Conservation (phyloP, 2,888 invertebrate species). For the Drepanosiphum platanoidis region DNA sequence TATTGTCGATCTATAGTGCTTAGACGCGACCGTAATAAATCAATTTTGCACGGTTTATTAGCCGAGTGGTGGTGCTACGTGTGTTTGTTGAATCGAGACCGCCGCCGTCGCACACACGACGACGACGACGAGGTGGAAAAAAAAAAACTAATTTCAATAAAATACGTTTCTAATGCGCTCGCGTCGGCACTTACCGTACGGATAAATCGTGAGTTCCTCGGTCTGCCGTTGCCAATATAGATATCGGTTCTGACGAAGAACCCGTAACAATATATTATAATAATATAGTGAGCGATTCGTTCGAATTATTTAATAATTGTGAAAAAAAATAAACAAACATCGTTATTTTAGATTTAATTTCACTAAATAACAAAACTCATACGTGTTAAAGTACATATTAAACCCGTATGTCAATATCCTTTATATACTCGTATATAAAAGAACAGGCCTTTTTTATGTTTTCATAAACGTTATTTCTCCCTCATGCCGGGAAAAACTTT, state of each 20-base stretch:
- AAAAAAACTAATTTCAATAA: constrained; percentile 60
- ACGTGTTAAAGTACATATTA: constrained; percentile 14
- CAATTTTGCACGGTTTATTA: constrained; percentile 61
- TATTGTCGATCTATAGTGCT: constrained; percentile 41
- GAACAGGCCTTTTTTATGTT: too few relatives aligned
- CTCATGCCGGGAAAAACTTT: too few relatives aligned
- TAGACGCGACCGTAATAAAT: constrained; percentile 53
- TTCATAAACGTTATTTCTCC: too few relatives aligned
- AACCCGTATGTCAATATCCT: neutral
- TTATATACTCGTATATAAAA: too few relatives aligned
- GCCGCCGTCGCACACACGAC: neutral
- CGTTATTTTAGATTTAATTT: too few relatives aligned
- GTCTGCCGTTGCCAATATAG: too few relatives aligned
- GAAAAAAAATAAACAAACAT: too few relatives aligned
- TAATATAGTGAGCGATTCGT: too few relatives aligned
- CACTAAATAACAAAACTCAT: too few relatives aligned
- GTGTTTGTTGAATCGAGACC: constrained; percentile 37
- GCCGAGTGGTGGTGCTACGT: constrained; percentile 3
- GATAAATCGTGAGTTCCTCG: neutral
- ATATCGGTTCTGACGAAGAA: too few relatives aligned
- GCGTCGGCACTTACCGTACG: constrained; percentile 25
- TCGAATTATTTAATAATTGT: too few relatives aligned
- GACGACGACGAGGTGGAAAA: neutral
- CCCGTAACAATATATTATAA: too few relatives aligned
- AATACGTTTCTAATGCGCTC: constrained; percentile 54